A percentile compares a stretch with the other conserved stretches of the same genome.
phyloP scores from a whole-genome alignment of 2,113 vertebrate species.

The Dromaius novaehollandiae region DNA sequence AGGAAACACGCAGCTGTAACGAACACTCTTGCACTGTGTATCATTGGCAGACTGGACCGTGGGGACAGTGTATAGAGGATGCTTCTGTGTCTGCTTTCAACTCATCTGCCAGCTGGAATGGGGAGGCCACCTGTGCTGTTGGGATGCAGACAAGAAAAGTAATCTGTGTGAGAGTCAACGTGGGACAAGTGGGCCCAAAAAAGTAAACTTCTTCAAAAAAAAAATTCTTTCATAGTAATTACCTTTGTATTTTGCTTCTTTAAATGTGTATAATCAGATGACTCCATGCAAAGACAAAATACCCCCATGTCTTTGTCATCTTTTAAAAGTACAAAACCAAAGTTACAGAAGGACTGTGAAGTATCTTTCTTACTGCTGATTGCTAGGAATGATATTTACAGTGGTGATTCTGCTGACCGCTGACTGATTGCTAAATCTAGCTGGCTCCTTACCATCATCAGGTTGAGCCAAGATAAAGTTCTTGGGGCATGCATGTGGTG shows the following conservation, averaged over 20 bases:
- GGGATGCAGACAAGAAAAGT: conserved; percentile 97
- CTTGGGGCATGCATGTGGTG: background rate
- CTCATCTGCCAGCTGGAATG: conserved; percentile 72
- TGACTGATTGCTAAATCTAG: background rate
- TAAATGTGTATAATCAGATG: background rate
- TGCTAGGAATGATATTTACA: background rate
- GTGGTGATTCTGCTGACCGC: background rate
- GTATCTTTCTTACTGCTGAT: background rate
- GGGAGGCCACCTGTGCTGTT: conserved; percentile 83
- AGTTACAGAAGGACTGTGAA: background rate
- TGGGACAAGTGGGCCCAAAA: conserved; percentile 98
- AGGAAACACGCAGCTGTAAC: conserved; percentile 92
- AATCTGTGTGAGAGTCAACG: conserved; percentile 96
- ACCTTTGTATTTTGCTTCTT: background rate
- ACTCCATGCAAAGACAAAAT: background rate
- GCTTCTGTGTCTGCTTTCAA: conserved; percentile 85
- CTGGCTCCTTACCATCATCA: background rate
- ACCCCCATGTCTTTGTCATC: background rate
- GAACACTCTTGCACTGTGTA: conserved; percentile 96
- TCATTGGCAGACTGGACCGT: conserved; percentile 93
- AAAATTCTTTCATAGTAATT: background rate
- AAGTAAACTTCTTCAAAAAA: conserved; percentile 81
- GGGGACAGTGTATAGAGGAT: conserved; percentile 93
- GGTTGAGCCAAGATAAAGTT: background rate
- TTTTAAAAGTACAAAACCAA: background rate